phyloP scores from a whole-genome alignment of 2,888 invertebrate species.

The Altica lythri region DNA sequence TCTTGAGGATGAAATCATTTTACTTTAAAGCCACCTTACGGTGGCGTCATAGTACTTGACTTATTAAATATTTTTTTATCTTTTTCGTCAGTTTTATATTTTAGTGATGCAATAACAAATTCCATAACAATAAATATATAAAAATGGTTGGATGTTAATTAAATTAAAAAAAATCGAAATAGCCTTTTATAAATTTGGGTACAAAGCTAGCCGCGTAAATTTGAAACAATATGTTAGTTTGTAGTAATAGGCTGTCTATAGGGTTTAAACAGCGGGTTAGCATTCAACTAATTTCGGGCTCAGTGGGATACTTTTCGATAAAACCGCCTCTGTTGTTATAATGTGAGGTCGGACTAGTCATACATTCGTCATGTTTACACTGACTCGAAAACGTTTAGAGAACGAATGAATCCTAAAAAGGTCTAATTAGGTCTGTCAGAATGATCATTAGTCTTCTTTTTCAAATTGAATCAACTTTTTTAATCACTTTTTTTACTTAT shows the following conservation, averaged over 20 bases:
- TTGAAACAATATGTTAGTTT: conserved; percentile 58
- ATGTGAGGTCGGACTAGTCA: conserved; percentile 45
- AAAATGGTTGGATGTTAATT: no score
- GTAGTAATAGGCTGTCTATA: conserved; percentile 52
- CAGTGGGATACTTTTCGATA: conserved; percentile 46
- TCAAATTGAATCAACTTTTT: conserved; percentile 12
- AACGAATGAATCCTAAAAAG: conserved; percentile 28
- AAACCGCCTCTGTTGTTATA: conserved; percentile 48
- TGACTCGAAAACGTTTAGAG: conserved; percentile 39
- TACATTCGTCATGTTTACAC: conserved; percentile 49
- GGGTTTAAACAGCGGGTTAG: conserved; percentile 49
- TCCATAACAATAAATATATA: no score
- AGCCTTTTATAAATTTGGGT: conserved; percentile 47
- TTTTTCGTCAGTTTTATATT: no score
- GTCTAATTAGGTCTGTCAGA: conserved; percentile 33
- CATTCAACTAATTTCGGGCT: conserved; percentile 54
- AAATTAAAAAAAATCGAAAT: conserved; percentile 53
- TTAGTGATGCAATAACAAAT: no score
- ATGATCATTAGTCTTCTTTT: conserved; percentile 29
- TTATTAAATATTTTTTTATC: no score
- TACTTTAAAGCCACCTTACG: no score
- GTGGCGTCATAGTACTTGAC: no score
- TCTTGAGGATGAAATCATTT: no score
- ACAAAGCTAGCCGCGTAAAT: conserved; percentile 52
- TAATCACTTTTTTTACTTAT: conserved; percentile 17